phyloP scores from a whole-genome alignment of 2,888 invertebrate species.

The Apodemia zela region DNA sequence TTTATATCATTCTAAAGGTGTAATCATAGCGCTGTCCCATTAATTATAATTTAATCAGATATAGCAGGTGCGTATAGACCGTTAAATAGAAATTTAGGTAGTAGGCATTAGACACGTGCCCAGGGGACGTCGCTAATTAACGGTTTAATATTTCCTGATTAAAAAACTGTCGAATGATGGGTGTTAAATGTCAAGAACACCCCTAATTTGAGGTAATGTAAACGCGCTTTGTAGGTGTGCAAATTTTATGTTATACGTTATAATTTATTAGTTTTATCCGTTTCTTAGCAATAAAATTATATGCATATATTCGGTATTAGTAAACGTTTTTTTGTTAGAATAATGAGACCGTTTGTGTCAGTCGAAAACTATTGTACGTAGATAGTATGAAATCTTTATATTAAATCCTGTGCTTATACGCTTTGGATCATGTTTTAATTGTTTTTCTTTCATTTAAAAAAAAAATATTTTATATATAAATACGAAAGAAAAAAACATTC shows the following conservation, averaged over 20 bases:
- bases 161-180: slow-evolving; percentile 16
- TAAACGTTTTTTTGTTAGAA: too few relatives aligned
- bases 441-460: too few relatives aligned
- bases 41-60: slow-evolving; percentile 14
- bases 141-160: slow-evolving; percentile 19
- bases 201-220: slow-evolving; percentile 1
- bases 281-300: too few relatives aligned
- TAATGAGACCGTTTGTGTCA: too few relatives aligned
- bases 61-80: slow-evolving; percentile 17
- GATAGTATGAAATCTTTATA: too few relatives aligned
- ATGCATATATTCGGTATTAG: too few relatives aligned
- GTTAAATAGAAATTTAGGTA: slow-evolving; percentile 18
- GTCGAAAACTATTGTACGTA: too few relatives aligned
- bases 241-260: slow-evolving; percentile 2
- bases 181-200: slow-evolving; percentile 17
- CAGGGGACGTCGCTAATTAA: slow-evolving; percentile 12
- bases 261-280: not conserved
- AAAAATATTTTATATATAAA: too few relatives aligned
- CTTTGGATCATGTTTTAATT: too few relatives aligned
- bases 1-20: slow-evolving; percentile 7
- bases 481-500: too few relatives aligned
- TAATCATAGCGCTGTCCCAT: slow-evolving; percentile 16
- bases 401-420: too few relatives aligned
- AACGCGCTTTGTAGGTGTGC: not conserved
- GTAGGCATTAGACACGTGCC: slow-evolving; percentile 14